Conservation (phyloP, 2,888 invertebrate species). For the Schizotus pectinicornis region DNA sequence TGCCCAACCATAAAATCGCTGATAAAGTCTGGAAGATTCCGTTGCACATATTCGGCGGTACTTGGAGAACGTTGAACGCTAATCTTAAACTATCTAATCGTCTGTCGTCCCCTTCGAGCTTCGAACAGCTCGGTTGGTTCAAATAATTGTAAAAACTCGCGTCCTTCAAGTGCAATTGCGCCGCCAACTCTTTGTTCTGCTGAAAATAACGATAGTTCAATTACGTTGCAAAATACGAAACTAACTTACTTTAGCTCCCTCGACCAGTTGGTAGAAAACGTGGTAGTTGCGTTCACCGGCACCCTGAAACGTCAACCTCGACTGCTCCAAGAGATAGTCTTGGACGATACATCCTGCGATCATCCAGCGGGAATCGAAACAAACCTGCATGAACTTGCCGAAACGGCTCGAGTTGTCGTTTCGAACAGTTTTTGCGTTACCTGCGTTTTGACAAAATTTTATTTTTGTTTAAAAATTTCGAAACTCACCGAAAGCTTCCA, state of each 20-base stretch:
- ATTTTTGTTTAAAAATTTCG: constrained; percentile 2
- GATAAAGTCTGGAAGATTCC: constrained; percentile 88
- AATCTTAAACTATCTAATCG: constrained; percentile 84
- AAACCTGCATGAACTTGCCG: constrained; percentile 95
- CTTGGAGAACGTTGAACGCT: constrained; percentile 88
- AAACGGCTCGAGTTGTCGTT: constrained; percentile 94
- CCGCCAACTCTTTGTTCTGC: constrained; percentile 77
- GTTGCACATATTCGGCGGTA: constrained; percentile 84
- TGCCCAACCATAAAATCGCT: constrained; percentile 90
- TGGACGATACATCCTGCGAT: constrained; percentile 91
- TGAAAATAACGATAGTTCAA: constrained; percentile 42
- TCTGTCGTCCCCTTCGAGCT: constrained; percentile 72
- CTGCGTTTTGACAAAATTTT: constrained; percentile 58
- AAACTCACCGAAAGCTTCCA: constrained; percentile 85
- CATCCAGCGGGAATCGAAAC: constrained; percentile 86
- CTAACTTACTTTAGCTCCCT: constrained; percentile 75
- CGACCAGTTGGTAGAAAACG: constrained; percentile 89
- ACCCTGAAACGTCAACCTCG: constrained; percentile 88
- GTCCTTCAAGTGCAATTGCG: constrained; percentile 74
- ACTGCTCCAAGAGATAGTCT: constrained; percentile 89
- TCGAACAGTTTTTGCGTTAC: constrained; percentile 91
- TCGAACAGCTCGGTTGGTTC: constrained; percentile 75
- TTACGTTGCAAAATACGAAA: constrained; percentile 4
- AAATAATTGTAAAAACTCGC: constrained; percentile 83
- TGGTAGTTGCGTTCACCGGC: constrained; percentile 89